These are phyloP conservation scores for Drosophila nebulosa DNA, from an alignment of 1,140 invertebrate species.

Conservation along the genomic window DNA sequence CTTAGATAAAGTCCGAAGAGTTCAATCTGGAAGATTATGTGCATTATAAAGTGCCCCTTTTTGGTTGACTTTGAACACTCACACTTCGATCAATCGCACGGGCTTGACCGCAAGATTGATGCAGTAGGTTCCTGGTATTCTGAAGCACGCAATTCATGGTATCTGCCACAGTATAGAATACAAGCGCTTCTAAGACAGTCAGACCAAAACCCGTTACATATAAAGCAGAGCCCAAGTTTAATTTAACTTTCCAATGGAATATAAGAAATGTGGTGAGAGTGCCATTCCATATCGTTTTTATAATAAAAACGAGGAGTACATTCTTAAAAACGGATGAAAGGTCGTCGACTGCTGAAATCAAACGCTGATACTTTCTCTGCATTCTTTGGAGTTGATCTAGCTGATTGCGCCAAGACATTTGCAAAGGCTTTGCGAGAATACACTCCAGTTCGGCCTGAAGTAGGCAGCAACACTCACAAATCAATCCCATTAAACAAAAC, in stretches of 20 bases:
- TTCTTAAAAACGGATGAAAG: background rate
- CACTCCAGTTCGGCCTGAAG: background rate
- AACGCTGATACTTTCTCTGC: background rate
- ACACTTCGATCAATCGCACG: conserved; percentile 28
- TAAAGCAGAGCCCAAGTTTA: background rate
- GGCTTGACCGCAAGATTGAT: background rate
- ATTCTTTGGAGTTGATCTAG: background rate
- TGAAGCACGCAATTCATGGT: background rate
- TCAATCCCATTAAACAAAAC: background rate
- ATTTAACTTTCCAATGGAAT: too few species aligned
- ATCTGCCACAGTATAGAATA: background rate
- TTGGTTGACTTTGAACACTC: background rate
- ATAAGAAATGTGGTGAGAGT: background rate
- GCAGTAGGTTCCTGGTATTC: background rate
- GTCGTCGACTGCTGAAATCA: background rate
- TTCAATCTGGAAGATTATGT: conserved; percentile 15
- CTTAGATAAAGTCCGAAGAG: conserved; percentile 37
- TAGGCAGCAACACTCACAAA: background rate
- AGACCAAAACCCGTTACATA: conserved; percentile 1
- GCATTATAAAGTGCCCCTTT: background rate
- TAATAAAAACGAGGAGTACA: background rate
- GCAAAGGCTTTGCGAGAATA: background rate
- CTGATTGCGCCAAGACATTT: background rate
- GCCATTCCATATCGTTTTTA: background rate
- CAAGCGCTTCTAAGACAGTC: background rate